Percentiles rank a stretch among this genome's conserved stretches.
Evolutionary conservation across 1,140 invertebrate genomes (phyloP).

Genomic region (Rhyacophila brunnea): DNA sequence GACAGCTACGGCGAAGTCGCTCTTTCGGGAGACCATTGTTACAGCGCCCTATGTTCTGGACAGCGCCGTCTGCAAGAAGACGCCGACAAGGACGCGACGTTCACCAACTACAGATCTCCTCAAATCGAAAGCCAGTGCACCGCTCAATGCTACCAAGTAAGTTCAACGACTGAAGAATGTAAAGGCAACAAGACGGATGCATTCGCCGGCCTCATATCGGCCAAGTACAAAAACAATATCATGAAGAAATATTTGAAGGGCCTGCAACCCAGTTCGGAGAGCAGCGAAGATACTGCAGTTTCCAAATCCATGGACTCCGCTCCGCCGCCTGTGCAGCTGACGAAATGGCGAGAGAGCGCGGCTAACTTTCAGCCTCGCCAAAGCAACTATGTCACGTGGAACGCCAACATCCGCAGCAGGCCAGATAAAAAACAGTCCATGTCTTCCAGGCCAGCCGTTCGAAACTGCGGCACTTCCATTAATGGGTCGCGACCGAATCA

Average conservation of each 20-base stretch:
- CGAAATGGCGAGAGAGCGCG: slow-evolving; percentile 69
- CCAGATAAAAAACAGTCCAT: slow-evolving; percentile 1
- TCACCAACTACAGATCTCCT: slow-evolving; percentile 21
- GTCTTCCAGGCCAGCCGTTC: background rate
- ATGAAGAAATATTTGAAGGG: slow-evolving; percentile 57
- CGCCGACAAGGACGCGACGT: slow-evolving; percentile 17
- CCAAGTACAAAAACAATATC: slow-evolving; percentile 57
- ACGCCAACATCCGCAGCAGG: slow-evolving; percentile 41
- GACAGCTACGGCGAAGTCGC: slow-evolving; percentile 30
- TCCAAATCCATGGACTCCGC: slow-evolving; percentile 40
- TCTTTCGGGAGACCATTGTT: slow-evolving; percentile 33
- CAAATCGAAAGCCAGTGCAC: slow-evolving; percentile 10
- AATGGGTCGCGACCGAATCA: background rate
- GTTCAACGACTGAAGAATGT: slow-evolving; percentile 44
- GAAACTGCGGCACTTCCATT: background rate
- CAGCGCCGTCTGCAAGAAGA: slow-evolving; percentile 1
- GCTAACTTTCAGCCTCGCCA: slow-evolving; percentile 65
- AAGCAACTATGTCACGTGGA: slow-evolving; percentile 65
- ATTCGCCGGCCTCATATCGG: slow-evolving; percentile 27
- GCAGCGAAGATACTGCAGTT: slow-evolving; percentile 34
- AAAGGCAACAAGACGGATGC: slow-evolving; percentile 27
- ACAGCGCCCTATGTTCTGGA: slow-evolving; percentile 37
- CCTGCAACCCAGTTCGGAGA: slow-evolving; percentile 5
- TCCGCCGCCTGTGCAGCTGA: slow-evolving; percentile 53
- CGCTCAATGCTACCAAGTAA: slow-evolving; percentile 42